These are phyloP conservation scores for Leptoclinus maculatus DNA, from an alignment of 2,797 vertebrate species.

Conservation along the genomic window DNA sequence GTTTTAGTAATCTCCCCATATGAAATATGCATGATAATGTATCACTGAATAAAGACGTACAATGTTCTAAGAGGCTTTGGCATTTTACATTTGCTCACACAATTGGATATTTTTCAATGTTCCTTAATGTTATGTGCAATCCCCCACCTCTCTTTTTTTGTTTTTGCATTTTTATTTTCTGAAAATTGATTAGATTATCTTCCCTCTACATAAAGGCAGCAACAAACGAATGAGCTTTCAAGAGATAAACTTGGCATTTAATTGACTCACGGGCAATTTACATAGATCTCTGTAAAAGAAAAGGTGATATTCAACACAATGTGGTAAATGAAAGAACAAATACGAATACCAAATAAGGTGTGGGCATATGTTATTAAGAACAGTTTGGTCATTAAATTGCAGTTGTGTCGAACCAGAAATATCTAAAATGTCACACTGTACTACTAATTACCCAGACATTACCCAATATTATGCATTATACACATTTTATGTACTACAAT, in stretches of 20 bases:
- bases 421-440: not conserved
- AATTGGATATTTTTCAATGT: constrained; percentile 93
- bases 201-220: constrained; percentile 61
- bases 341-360: not conserved
- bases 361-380: not conserved
- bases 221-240: constrained; percentile 61
- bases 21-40: constrained; percentile 99
- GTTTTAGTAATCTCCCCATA: constrained; percentile 95
- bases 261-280: constrained; percentile 57
- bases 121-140: constrained; percentile 91
- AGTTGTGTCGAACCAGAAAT: not conserved
- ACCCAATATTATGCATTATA: not conserved
- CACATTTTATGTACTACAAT: not conserved
- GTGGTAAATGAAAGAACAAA: constrained; percentile 1
- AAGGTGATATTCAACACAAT: constrained; percentile 30
- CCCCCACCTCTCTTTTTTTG: constrained; percentile 79
- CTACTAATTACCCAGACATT: constrained; percentile 23
- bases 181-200: constrained; percentile 85
- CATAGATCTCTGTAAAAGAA: constrained; percentile 39
- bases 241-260: constrained; percentile 70
- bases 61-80: constrained; percentile 95
- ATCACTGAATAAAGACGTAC: constrained; percentile 96
- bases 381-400: not conserved
- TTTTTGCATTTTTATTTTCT: constrained; percentile 82
- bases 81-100: constrained; percentile 92